phyloP scores from a whole-genome alignment of 2,113 vertebrate species.

The Thalassoma bifasciatum region DNA sequence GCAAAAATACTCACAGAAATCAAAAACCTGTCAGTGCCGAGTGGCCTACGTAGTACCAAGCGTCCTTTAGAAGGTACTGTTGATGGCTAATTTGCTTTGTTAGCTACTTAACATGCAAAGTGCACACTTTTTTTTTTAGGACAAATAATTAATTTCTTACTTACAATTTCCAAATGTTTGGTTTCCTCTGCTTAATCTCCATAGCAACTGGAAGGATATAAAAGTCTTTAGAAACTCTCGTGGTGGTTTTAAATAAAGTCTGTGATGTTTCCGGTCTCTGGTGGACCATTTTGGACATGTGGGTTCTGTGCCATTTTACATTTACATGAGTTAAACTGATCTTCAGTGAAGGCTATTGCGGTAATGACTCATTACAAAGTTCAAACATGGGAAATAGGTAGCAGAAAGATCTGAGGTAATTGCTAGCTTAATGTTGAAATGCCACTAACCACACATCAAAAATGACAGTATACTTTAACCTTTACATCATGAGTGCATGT shows the following conservation, averaged over 20 bases:
- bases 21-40: conserved; percentile 61
- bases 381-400: conserved; percentile 28
- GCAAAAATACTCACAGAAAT: conserved; percentile 73
- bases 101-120: conserved; percentile 74
- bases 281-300: conserved; percentile 18
- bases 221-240: conserved; percentile 60
- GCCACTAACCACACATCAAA: conserved; percentile 54
- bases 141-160: conserved; percentile 50
- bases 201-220: conserved; percentile 76
- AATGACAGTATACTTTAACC: conserved; percentile 42
- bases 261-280: conserved; percentile 7
- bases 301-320: conserved; percentile 20
- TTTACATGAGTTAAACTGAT: conserved; percentile 43
- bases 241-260: conserved; percentile 40
- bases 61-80: conserved; percentile 51
- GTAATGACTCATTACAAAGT: conserved; percentile 55
- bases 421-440: conserved; percentile 59
- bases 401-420: conserved; percentile 68
- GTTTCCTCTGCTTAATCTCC: conserved; percentile 80
- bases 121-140: conserved; percentile 65
- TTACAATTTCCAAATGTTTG: conserved; percentile 76
- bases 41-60: conserved; percentile 57
- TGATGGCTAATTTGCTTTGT: conserved; percentile 62
- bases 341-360: conserved; percentile 64
- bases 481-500: conserved; percentile 41